These are phyloP conservation scores for Sphyrna mokarran DNA, from an alignment of 2,113 vertebrate species.

Conservation along the genomic window DNA sequence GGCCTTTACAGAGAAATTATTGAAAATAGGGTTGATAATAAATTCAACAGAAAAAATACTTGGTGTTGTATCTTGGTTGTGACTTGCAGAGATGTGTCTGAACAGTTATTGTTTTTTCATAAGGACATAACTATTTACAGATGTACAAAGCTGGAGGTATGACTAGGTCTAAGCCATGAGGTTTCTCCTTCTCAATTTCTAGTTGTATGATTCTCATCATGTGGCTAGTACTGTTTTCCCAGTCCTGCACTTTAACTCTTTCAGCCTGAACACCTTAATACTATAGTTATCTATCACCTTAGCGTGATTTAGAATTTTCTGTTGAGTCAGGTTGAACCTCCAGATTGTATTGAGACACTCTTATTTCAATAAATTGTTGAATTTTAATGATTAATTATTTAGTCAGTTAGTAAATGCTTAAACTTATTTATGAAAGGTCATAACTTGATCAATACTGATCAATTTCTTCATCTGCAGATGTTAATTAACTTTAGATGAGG, in stretches of 20 bases:
- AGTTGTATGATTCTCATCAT: no score
- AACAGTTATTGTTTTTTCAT: no score
- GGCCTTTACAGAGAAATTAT: background rate
- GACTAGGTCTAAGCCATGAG: no score
- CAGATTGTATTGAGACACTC: background rate
- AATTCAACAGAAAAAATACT: background rate
- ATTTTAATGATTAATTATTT: background rate
- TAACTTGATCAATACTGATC: background rate
- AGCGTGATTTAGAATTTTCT: background rate
- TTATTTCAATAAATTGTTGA: background rate
- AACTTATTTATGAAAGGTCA: background rate
- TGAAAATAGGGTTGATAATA: background rate
- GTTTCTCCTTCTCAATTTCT: no score
- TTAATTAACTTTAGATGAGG: background rate
- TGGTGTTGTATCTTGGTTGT: no score
- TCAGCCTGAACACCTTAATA: no score
- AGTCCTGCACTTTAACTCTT: no score
- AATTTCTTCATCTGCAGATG: background rate
- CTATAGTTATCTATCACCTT: background rate
- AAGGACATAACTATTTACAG: no score
- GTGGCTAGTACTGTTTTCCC: no score
- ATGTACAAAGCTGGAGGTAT: no score
- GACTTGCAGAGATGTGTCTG: no score
- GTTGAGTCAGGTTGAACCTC: background rate
- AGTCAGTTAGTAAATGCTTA: background rate